These are phyloP conservation scores for Drosophila melanocephala DNA, from an alignment of 2,888 invertebrate genomes.

Conservation along the genomic window DNA sequence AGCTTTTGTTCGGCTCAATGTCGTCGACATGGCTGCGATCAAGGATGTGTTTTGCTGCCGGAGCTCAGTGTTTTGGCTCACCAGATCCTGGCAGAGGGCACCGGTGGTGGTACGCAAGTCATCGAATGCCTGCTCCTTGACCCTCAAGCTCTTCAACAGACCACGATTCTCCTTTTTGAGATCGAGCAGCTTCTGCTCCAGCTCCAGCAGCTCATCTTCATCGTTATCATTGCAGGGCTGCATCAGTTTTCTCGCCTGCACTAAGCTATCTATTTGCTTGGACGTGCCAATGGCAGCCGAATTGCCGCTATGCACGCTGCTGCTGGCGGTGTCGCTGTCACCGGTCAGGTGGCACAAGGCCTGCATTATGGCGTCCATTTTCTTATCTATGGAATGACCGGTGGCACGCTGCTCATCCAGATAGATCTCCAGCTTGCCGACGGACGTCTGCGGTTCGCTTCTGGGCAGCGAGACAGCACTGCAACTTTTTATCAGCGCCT, in stretches of 20 bases:
- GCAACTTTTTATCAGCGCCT: constrained; percentile 1
- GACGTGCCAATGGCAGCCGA: neutral
- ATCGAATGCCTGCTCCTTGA: constrained; percentile 50
- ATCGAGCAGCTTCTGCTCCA: constrained; percentile 84
- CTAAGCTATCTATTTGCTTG: neutral
- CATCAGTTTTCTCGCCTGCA: neutral
- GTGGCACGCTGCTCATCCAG: constrained; percentile 42
- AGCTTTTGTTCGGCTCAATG: neutral
- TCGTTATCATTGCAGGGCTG: constrained; percentile 13
- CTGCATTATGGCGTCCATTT: constrained; percentile 53
- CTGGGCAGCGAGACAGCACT: neutral
- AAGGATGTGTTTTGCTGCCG: constrained; percentile 37
- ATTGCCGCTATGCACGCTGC: neutral
- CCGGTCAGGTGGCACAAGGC: constrained; percentile 34
- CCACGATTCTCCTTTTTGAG: constrained; percentile 82
- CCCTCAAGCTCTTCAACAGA: constrained; percentile 40
- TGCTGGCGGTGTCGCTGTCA: neutral
- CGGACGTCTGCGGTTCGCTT: neutral
- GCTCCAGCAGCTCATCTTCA: constrained; percentile 74
- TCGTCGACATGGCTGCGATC: constrained; percentile 14
- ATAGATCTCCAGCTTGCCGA: constrained; percentile 28
- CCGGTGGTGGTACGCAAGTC: constrained; percentile 47
- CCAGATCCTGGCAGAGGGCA: constrained; percentile 41
- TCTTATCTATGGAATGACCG: constrained; percentile 40
- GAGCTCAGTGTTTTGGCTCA: constrained; percentile 40